phyloP scores from a whole-genome alignment of 2,113 vertebrate genomes.

The Neoarius graeffei region DNA sequence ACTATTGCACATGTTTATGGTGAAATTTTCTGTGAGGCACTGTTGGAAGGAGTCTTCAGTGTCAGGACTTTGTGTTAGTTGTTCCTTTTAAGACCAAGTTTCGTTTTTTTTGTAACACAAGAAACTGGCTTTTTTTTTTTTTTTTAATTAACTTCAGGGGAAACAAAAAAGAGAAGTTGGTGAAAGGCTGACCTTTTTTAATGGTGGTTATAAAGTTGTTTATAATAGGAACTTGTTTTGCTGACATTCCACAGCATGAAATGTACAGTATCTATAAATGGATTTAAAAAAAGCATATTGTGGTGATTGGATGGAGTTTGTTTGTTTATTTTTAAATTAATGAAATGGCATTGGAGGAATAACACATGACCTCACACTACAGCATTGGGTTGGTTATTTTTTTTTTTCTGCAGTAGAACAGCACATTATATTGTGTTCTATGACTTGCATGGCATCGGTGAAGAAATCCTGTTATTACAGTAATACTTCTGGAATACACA shows the following conservation, averaged over 20 bases:
- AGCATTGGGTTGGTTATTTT: too few species aligned
- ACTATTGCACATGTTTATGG: background rate
- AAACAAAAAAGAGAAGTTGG: constrained; percentile 3
- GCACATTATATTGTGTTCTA: background rate
- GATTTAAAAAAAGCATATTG: background rate
- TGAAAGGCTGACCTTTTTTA: background rate
- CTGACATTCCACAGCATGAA: background rate
- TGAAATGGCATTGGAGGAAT: background rate
- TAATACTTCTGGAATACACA: background rate
- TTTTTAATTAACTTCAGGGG: background rate
- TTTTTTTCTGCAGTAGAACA: background rate
- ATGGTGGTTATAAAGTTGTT: background rate
- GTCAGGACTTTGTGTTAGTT: background rate
- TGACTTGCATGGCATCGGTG: background rate
- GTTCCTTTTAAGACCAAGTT: background rate
- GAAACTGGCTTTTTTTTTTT: background rate
- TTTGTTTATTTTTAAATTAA: background rate
- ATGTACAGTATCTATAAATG: background rate
- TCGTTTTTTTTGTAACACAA: background rate
- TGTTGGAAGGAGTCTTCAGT: background rate
- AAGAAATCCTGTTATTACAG: background rate
- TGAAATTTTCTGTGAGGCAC: background rate
- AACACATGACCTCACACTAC: background rate
- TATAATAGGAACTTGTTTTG: background rate
- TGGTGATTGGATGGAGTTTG: background rate